Conservation (phyloP, 2,797 vertebrate genomes). For the Phrynocephalus forsythii region DNA sequence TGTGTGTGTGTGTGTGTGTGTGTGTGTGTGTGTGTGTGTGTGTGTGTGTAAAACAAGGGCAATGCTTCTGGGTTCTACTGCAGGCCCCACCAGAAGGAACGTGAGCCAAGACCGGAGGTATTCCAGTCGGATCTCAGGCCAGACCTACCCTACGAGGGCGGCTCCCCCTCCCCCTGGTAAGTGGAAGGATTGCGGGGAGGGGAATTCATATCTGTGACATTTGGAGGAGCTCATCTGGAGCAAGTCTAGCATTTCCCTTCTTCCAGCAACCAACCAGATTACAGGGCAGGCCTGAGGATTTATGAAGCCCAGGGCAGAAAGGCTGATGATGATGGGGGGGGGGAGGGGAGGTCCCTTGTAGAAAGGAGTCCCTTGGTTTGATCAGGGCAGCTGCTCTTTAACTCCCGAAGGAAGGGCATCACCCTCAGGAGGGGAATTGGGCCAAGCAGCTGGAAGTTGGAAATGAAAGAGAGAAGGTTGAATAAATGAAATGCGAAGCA, state of each 20-base stretch:
- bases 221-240: too few species aligned
- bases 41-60: too few species aligned
- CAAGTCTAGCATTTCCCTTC: background rate
- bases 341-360: background rate
- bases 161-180: constrained; percentile 94
- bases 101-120: constrained; percentile 73
- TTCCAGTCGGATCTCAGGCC: constrained; percentile 79
- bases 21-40: too few species aligned
- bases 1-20: too few species aligned
- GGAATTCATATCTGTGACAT: background rate
- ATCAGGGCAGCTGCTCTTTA: background rate
- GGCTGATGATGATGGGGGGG: background rate
- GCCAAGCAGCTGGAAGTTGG: background rate
- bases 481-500: too few species aligned
- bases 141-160: constrained; percentile 85
- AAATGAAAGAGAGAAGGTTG: too few species aligned
- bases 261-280: background rate
- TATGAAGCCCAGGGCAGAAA: background rate
- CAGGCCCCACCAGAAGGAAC: constrained; percentile 90
- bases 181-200: background rate
- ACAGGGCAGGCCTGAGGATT: background rate
- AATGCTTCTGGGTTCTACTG: constrained; percentile 31
- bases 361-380: background rate
- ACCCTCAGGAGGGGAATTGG: background rate
- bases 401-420: background rate